Evolutionary conservation across 2,113 vertebrate genomes (phyloP).

Genomic region (Glaucomys volans): DNA sequence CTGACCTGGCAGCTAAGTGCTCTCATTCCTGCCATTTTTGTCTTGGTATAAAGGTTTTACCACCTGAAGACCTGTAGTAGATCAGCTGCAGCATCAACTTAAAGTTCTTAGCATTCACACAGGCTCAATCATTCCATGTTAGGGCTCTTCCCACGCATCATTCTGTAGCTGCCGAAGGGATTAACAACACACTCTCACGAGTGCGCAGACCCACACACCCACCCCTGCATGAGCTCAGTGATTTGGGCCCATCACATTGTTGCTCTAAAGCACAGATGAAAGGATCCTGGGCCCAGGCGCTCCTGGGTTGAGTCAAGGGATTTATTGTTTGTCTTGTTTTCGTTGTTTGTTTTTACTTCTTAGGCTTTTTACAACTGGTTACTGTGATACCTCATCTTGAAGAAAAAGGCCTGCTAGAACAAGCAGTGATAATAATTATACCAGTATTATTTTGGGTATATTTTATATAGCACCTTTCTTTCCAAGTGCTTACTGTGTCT

Average conservation of each 20-base stretch:
- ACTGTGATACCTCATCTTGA: neutral
- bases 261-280: neutral
- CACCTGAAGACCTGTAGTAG: neutral
- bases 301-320: neutral
- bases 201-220: neutral
- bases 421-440: neutral
- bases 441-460: neutral
- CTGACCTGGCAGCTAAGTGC: neutral
- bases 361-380: slow-evolving; percentile 34
- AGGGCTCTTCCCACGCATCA: neutral
- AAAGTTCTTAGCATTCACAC: neutral
- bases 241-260: too few relatives aligned
- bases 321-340: slow-evolving; percentile 3
- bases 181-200: neutral
- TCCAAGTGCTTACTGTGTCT: neutral
- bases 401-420: neutral
- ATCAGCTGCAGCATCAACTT: neutral
- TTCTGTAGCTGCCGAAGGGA: neutral
- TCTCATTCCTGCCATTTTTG: neutral
- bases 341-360: slow-evolving; percentile 49
- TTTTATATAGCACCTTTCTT: neutral
- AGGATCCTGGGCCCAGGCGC: neutral
- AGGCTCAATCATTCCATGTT: neutral
- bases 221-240: too few relatives aligned
- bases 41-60: neutral